Evolutionary conservation across 2,797 vertebrate genomes (phyloP), one percentile per base, ranked within the genome.

Genomic region (Vultur gryphus): DNA sequence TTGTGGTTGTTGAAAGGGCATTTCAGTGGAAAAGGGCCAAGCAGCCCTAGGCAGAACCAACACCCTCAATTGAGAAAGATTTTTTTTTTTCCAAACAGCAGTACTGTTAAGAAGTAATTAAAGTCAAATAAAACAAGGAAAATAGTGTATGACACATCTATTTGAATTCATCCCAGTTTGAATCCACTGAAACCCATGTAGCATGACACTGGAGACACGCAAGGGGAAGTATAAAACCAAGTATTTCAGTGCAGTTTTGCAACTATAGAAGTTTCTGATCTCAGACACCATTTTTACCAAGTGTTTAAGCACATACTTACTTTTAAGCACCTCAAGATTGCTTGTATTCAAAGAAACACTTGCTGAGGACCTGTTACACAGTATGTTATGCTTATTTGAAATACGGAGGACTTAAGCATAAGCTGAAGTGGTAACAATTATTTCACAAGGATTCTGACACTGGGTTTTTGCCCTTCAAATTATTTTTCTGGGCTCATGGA

Each of bases 51-150:
- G 95, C 92, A 88, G 80, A 94, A 89, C 69, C 94, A 95, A 93
- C 90, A 96, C 87, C 96, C 94, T 95, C 84, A 95, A 88, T 15
- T 93, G 87, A 92, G 91, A 91, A 80, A 92, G 82, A 75, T 86
- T 89, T 87, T 95, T 95, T 46, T 37, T 37, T 37, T 37, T 37
- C 37, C 90, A 87, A 94, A 52, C 52, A 90, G 65, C 57, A 71
- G n/a, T 67, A 62, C 93, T 91, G 37, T 84, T 93, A 91, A 95
- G 81, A 89, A 92, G 59, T 94, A 92, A 95, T 97, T 95, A 95
- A 91, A 95, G 61, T 94, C 84, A 94, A 96, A 95, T 92, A 93
- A 96, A 96, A 83, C 94, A 94, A 7, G 7, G 59, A 93, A 94
- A 96, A 89, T 83, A 84, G 21, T 54, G 76, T 87, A 92, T 92